Evolutionary conservation across 2,888 invertebrate species (phyloP).

Genomic region (Dolichomitus sp.): DNA sequence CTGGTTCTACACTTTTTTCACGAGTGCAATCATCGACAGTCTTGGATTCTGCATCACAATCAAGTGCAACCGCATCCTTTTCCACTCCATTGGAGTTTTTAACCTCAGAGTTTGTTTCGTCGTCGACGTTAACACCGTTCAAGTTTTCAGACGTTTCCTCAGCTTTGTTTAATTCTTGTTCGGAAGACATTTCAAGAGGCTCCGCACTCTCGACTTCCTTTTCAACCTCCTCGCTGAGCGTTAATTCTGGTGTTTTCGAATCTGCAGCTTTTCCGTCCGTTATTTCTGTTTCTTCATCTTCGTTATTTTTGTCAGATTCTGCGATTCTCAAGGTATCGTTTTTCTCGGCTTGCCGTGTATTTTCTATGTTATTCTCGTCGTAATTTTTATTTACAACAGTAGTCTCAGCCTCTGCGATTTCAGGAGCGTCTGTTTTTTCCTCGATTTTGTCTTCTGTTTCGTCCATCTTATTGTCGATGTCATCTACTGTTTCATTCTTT

Average conservation of each 20-base stretch:
- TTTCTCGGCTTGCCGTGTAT: constrained; percentile 16
- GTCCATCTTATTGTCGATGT: too few species aligned
- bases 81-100: constrained; percentile 51
- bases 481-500: too few species aligned
- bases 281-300: constrained; percentile 30
- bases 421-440: constrained; percentile 1
- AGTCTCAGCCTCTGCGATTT: constrained; percentile 19
- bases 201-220: constrained; percentile 10
- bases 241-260: constrained; percentile 9
- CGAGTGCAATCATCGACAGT: not conserved
- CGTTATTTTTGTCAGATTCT: constrained; percentile 3
- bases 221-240: not conserved
- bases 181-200: not conserved
- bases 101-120: not conserved
- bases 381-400: constrained; percentile 18
- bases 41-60: constrained; percentile 44
- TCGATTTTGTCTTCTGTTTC: constrained; percentile 15
- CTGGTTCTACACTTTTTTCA: constrained; percentile 44
- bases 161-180: not conserved
- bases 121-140: not conserved
- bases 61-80: constrained; percentile 45
- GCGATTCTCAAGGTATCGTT: not conserved
- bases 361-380: constrained; percentile 46
- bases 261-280: not conserved
- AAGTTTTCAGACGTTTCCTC: not conserved